phyloP scores from a whole-genome alignment of 2,113 vertebrate genomes.

The Channa maculata region DNA sequence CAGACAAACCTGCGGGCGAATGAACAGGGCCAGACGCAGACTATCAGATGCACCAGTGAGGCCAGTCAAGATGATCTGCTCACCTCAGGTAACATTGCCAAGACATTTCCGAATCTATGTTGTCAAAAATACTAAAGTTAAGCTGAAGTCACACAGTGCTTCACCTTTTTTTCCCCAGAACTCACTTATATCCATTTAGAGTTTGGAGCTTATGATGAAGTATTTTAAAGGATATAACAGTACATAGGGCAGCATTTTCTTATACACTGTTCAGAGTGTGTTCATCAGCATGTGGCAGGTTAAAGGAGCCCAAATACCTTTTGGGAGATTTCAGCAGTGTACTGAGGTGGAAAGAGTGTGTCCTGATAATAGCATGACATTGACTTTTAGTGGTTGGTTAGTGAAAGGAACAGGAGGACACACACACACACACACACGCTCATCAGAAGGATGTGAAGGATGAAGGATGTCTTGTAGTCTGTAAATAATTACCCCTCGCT shows the following conservation, averaged over 20 bases:
- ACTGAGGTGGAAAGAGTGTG: neutral
- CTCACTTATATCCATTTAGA: no score
- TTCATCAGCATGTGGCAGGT: neutral
- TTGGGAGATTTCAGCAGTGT: neutral
- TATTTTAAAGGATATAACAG: no score
- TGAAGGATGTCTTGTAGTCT: conserved; percentile 64
- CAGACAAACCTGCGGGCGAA: conserved; percentile 2
- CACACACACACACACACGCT: neutral
- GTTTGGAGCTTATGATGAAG: no score
- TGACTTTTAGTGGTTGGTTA: conserved; percentile 26
- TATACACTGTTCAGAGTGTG: no score
- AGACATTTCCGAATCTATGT: neutral
- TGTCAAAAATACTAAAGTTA: no score
- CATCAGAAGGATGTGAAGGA: no score
- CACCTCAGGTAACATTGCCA: conserved; percentile 63
- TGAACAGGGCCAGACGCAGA: conserved; percentile 22
- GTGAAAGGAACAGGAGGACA: conserved; percentile 30
- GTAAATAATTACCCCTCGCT: conserved; percentile 60
- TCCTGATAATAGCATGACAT: neutral
- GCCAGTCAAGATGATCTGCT: conserved; percentile 20
- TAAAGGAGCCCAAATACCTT: neutral
- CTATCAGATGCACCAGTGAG: neutral
- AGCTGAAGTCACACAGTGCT: no score
- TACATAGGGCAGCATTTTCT: no score
- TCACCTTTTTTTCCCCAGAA: no score